Evolutionary conservation across 2,888 invertebrate genomes (phyloP).

Genomic region (Acanthopleura granulata): DNA sequence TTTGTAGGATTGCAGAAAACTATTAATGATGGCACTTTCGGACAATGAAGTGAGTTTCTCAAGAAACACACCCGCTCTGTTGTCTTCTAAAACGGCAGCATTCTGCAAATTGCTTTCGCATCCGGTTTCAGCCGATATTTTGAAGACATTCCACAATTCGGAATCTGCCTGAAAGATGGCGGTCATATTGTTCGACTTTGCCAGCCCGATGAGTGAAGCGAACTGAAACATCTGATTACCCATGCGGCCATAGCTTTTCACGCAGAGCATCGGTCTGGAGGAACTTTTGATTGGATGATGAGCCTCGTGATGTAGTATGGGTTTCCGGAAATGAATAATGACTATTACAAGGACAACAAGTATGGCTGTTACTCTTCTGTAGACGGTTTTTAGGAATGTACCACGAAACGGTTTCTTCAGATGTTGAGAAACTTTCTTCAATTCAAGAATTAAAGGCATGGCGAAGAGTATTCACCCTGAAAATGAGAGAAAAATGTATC

Average conservation of each 20-base stretch:
- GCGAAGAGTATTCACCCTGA: too few species aligned
- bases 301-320: too few species aligned
- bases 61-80: background rate
- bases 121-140: conserved; percentile 23
- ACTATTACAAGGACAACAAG: too few species aligned
- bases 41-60: background rate
- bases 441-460: too few species aligned
- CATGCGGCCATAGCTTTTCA: conserved; percentile 35
- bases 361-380: too few species aligned
- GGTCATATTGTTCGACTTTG: conserved; percentile 47
- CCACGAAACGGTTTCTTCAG: too few species aligned
- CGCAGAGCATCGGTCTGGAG: background rate
- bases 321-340: too few species aligned
- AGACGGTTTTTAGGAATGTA: too few species aligned
- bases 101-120: background rate
- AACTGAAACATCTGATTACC: conserved; percentile 60
- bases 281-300: too few species aligned
- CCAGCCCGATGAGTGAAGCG: conserved; percentile 50
- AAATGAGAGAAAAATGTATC: too few species aligned
- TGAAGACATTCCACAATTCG: conserved; percentile 41
- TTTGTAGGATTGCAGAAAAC: conserved; percentile 57
- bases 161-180: conserved; percentile 42
- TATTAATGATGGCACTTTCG: background rate
- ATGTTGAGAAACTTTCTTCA: too few species aligned
- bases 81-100: background rate